Evolutionary conservation across 2,888 invertebrate species (phyloP), one percentile per base, ranked within the genome.

Genomic region (Diarsia brunnea): DNA sequence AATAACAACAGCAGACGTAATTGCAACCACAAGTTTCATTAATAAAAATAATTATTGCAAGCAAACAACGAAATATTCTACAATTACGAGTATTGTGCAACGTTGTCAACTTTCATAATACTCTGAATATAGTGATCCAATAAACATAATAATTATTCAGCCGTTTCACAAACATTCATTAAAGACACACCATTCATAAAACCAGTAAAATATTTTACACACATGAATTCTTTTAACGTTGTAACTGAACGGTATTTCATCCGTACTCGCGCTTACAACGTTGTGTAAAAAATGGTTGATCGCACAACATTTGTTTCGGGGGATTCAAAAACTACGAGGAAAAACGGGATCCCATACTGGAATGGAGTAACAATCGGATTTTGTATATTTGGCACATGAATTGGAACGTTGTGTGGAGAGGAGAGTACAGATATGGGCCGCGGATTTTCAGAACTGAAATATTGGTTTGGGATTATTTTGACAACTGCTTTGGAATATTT

Each of bases 211-310:
- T 51, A 65, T 71, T n/a, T n/a, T 4, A 61, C 24, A 69, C 43
- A 68, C n/a, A 78, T 49, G 43, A 79, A 49, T 69, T 31, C 19
- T 69, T 55, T 55, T 4, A 45, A 63, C 3, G n/a, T 14, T 69
- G 24, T 64, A 70, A 74, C 47, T 4, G 63, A 60, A 68, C 8
- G 69, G 4, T 74, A 64, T 83, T 64, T 53, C 75, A 81, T 31
- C 51, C 69, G 45, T 14, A 60, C 67, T 84, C 51, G 43, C 47
- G 69, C 60, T 60, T 45, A 47, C 49, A 81, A 5, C 16, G 19
- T 51, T 49, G 47, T 19, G 31, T 70, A 53, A 70, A 70, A 67
- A 74, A 81, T 67, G 75, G 81, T 81, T 69, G 31, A 81, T 38
- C 53, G 67, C 58, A 51, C 69, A n/a, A 31, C 75, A 81, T 68